A percentile compares a stretch with the other conserved stretches of the same genome.
phyloP scores from a whole-genome alignment of 2,797 vertebrate species.

The Somateria mollissima region DNA sequence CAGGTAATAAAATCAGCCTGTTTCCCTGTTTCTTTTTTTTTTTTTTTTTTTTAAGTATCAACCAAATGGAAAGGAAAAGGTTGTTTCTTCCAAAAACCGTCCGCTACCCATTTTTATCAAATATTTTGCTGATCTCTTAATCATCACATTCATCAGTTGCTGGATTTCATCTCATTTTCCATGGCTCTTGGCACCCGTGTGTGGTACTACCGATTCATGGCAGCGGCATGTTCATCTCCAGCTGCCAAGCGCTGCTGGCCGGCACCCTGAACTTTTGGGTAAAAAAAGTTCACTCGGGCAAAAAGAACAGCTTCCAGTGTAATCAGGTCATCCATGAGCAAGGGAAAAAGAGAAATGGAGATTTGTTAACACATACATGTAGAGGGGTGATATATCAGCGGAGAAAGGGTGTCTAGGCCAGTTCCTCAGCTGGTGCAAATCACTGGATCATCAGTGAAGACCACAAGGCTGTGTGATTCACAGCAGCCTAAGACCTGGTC shows the following conservation, averaged over 20 bases:
- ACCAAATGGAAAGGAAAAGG: not conserved
- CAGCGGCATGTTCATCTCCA: slow-evolving; percentile 34
- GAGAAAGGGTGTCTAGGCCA: not conserved
- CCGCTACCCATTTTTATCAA: slow-evolving; percentile 19
- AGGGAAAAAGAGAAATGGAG: not conserved
- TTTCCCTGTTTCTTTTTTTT: not conserved
- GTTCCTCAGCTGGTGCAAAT: slow-evolving; percentile 19
- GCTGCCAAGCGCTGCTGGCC: slow-evolving; percentile 63
- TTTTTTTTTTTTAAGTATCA: not conserved
- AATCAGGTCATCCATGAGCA: slow-evolving; percentile 33
- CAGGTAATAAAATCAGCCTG: not conserved
- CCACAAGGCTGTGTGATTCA: not conserved
- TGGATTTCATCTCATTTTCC: slow-evolving; percentile 40
- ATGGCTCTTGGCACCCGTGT: slow-evolving; percentile 40
- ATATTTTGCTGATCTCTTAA: slow-evolving; percentile 26
- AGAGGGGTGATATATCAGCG: not conserved
- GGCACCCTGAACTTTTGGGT: slow-evolving; percentile 39
- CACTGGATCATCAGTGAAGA: not conserved
- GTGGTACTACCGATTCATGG: slow-evolving; percentile 17
- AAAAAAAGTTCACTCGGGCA: slow-evolving; percentile 60
- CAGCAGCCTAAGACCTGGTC: not conserved
- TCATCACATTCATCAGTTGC: slow-evolving; percentile 28
- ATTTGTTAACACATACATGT: not conserved
- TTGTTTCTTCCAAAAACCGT: slow-evolving; percentile 9
- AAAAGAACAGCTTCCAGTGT: slow-evolving; percentile 36